These are phyloP conservation scores for Lycorma delicatula DNA, from an alignment of 1,140 invertebrate species.

Conservation along the genomic window DNA sequence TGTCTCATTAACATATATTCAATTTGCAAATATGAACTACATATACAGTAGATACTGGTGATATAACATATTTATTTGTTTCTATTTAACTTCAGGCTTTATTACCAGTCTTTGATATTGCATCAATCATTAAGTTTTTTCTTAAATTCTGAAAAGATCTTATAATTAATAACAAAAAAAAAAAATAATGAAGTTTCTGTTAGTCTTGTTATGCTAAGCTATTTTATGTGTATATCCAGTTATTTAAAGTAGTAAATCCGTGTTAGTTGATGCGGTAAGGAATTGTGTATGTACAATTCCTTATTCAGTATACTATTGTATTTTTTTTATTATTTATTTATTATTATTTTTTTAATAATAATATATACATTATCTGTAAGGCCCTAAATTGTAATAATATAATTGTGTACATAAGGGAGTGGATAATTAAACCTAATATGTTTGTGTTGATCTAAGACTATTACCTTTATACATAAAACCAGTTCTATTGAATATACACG, in stretches of 20 bases:
- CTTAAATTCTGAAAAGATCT: too few relatives aligned
- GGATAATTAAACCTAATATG: slow-evolving; percentile 3
- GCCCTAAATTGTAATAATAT: slow-evolving; percentile 13
- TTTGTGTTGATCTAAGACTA: background rate
- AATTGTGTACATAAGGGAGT: slow-evolving; percentile 1
- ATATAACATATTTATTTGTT: too few relatives aligned
- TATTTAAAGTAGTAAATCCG: background rate
- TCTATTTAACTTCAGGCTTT: too few relatives aligned
- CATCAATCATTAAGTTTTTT: too few relatives aligned
- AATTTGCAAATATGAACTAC: too few relatives aligned
- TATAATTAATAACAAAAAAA: too few relatives aligned
- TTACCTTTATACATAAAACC: slow-evolving; percentile 20
- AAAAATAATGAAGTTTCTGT: too few relatives aligned
- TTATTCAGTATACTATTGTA: slow-evolving; percentile 2
- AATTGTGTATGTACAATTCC: slow-evolving; percentile 2
- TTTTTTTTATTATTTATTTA: slow-evolving; percentile 3
- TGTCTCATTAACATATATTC: too few relatives aligned
- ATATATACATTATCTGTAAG: slow-evolving; percentile 15
- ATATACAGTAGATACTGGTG: too few relatives aligned
- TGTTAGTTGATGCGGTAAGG: slow-evolving; percentile 1
- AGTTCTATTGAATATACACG: slow-evolving; percentile 21
- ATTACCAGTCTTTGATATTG: too few relatives aligned
- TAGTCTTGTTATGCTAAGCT: too few relatives aligned
- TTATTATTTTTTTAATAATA: too few relatives aligned
- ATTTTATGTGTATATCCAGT: background rate